These are phyloP conservation scores for Anolis carolinensis DNA, from an alignment of 2,113 vertebrate species.

Conservation along the genomic window DNA sequence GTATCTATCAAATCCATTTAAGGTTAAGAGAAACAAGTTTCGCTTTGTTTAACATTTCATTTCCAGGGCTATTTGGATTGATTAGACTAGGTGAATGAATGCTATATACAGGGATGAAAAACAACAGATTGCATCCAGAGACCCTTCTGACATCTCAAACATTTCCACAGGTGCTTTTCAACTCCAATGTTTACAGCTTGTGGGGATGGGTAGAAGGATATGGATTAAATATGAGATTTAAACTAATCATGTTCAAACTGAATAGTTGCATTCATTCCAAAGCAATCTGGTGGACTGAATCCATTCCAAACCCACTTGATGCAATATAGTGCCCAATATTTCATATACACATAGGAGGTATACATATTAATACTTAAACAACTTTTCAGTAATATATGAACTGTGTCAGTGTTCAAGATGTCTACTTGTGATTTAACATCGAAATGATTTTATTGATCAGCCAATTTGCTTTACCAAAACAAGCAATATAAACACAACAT, in stretches of 20 bases:
- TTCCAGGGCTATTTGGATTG: slow-evolving; percentile 5
- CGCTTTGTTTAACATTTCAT: background rate
- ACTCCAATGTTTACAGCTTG: background rate
- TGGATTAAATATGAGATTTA: slow-evolving; percentile 15
- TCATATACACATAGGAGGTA: background rate
- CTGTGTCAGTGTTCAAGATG: background rate
- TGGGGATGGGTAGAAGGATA: background rate
- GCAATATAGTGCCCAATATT: slow-evolving; percentile 5
- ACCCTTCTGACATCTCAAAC: background rate
- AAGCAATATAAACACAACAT: too few species aligned
- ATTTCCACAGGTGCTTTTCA: background rate
- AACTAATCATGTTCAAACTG: slow-evolving; percentile 6
- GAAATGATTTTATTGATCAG: too few species aligned
- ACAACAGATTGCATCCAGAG: background rate
- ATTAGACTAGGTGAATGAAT: background rate
- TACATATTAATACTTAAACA: background rate
- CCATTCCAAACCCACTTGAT: background rate
- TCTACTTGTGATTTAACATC: too few species aligned
- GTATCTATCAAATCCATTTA: background rate
- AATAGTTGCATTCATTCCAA: background rate
- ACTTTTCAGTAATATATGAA: background rate
- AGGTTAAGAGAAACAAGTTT: slow-evolving; percentile 7
- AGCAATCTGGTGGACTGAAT: background rate
- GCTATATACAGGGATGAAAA: background rate
- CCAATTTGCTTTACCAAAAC: too few species aligned